Evolutionary conservation across 2,888 invertebrate genomes (phyloP).

Genomic region (Unio pictorum): DNA sequence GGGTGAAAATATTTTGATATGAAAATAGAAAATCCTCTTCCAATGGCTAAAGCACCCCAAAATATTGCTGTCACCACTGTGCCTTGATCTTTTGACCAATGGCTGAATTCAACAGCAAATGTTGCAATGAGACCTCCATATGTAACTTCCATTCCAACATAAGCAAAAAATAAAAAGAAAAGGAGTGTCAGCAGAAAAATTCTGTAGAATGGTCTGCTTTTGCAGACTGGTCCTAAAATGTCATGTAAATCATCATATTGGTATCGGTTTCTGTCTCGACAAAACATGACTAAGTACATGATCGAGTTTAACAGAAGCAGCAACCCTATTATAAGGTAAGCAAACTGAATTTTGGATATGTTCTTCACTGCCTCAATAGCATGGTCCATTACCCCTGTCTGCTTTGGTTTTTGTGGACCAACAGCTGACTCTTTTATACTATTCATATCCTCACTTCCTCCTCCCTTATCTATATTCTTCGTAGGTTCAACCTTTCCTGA

Average conservation of each 20-base stretch:
- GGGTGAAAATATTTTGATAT: constrained; percentile 69
- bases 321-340: constrained; percentile 69
- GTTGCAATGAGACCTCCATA: constrained; percentile 72
- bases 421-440: neutral
- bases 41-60: constrained; percentile 72
- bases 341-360: constrained; percentile 68
- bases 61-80: constrained; percentile 71
- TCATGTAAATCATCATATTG: constrained; percentile 6
- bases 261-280: constrained; percentile 42
- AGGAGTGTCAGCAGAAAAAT: constrained; percentile 64
- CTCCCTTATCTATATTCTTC: too few relatives aligned
- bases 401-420: neutral
- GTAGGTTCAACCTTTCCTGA: neutral
- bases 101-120: constrained; percentile 66
- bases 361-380: constrained; percentile 43
- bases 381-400: constrained; percentile 12
- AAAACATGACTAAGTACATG: constrained; percentile 68
- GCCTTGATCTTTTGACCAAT: constrained; percentile 66
- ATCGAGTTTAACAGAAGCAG: constrained; percentile 65
- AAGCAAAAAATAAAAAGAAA: constrained; percentile 70
- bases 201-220: constrained; percentile 19
- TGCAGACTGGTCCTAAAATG: constrained; percentile 12
- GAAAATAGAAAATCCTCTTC: constrained; percentile 71
- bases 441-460: neutral
- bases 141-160: constrained; percentile 72